Evolutionary conservation across 2,888 invertebrate genomes (phyloP).

Genomic region (Acronicta alni): DNA sequence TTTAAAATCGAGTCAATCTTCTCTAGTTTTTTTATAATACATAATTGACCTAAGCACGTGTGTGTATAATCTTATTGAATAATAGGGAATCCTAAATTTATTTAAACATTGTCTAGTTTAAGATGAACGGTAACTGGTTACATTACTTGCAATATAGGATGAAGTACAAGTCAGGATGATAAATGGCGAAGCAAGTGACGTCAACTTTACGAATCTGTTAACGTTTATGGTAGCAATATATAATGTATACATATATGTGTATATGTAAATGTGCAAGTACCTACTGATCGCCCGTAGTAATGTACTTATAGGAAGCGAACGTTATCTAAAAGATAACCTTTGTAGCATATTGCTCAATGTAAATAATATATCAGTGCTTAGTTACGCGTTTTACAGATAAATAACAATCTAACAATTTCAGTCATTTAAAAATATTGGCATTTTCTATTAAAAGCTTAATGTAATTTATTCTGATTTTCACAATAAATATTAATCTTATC

Average conservation of each 20-base stretch:
- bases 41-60: too few relatives aligned
- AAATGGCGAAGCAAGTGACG: constrained; percentile 10
- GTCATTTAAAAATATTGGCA: not conserved
- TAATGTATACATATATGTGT: constrained; percentile 7
- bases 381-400: constrained; percentile 36
- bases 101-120: constrained; percentile 6
- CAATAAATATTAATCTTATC: too few relatives aligned
- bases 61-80: too few relatives aligned
- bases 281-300: constrained; percentile 7
- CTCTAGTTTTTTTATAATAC: too few relatives aligned
- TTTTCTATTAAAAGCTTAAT: not conserved
- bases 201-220: too few relatives aligned
- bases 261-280: constrained; percentile 1
- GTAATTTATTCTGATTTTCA: too few relatives aligned
- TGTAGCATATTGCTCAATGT: constrained; percentile 40
- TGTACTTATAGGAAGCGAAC: constrained; percentile 39
- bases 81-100: not conserved
- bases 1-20: too few relatives aligned
- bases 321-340: constrained; percentile 54
- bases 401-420: not conserved
- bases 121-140: not conserved
- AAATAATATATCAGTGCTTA: constrained; percentile 42
- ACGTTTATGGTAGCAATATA: too few relatives aligned
- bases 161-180: constrained; percentile 47
- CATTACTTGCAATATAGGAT: not conserved